Percentiles rank a stretch among this genome's conserved stretches.
phyloP scores from a whole-genome alignment of 2,797 vertebrate species.

The Leuciscus waleckii region DNA sequence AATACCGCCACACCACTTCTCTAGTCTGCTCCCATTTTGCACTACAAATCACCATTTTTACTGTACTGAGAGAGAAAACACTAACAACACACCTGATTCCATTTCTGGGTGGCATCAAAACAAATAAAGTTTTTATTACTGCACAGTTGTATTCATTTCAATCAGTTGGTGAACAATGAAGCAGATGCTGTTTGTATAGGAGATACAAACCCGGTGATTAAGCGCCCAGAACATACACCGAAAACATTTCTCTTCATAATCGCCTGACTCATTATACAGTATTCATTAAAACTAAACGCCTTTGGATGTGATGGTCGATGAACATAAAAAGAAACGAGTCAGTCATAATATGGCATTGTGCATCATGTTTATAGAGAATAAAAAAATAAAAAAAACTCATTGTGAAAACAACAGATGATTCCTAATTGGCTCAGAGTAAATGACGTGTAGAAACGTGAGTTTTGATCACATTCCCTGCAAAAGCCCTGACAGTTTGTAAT shows the following conservation, averaged over 20 bases:
- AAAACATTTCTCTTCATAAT: conserved; percentile 70
- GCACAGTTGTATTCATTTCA: conserved; percentile 28
- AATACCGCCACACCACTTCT: neutral
- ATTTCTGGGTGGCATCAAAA: conserved; percentile 1
- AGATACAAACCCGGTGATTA: conserved; percentile 64
- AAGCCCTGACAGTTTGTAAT: conserved; percentile 1
- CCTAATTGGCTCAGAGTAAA: conserved; percentile 54
- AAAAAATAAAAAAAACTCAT: neutral
- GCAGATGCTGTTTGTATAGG: conserved; percentile 74
- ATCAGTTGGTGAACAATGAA: conserved; percentile 64
- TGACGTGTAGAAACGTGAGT: conserved; percentile 33
- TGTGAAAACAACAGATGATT: conserved; percentile 49
- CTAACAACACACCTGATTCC: conserved; percentile 20
- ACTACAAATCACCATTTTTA: neutral
- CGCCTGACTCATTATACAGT: conserved; percentile 65
- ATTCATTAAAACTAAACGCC: conserved; percentile 64
- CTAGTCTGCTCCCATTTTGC: neutral
- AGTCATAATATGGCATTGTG: conserved; percentile 39
- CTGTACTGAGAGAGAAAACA: neutral
- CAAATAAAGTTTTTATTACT: conserved; percentile 7
- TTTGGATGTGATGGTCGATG: conserved; percentile 63
- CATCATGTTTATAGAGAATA: conserved; percentile 41
- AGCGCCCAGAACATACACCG: conserved; percentile 30
- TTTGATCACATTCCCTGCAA: conserved; percentile 33
- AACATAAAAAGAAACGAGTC: conserved; percentile 54